Evolutionary conservation across 2,888 invertebrate genomes (phyloP).

Genomic region (Frankliniella intonsa): DNA sequence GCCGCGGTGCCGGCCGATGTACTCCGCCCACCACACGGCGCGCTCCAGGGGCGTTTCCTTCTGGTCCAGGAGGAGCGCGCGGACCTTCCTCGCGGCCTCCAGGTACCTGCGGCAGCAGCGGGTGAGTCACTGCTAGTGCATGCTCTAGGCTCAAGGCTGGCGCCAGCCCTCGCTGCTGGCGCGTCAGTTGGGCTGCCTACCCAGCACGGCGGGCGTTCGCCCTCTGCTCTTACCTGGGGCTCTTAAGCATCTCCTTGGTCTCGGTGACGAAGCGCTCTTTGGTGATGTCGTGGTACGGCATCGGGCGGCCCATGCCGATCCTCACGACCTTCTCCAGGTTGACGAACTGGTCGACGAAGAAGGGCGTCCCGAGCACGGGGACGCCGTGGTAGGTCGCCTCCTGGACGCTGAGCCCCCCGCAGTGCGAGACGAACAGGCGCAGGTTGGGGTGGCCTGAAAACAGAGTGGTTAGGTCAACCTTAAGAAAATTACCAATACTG

Average conservation of each 20-base stretch:
- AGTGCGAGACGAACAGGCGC: conserved; percentile 18
- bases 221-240: background rate
- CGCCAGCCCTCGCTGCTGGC: background rate
- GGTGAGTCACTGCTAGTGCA: background rate
- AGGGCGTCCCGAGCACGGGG: background rate
- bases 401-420: background rate
- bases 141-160: too few relatives aligned
- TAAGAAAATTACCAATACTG: background rate
- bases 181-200: background rate
- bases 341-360: background rate
- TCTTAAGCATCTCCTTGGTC: background rate
- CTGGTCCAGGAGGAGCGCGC: background rate
- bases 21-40: conserved; percentile 11
- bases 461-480: background rate
- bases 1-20: conserved; percentile 5
- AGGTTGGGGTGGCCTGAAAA: conserved; percentile 17
- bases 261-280: background rate
- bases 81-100: background rate
- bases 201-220: background rate
- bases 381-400: conserved; percentile 6
- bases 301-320: background rate
- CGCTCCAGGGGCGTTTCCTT: background rate
- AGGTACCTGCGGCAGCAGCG: background rate
- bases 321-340: background rate
- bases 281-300: conserved; percentile 20